Evolutionary conservation across 2,888 invertebrate species (phyloP).

Genomic region (Petrophora chlorosata): DNA sequence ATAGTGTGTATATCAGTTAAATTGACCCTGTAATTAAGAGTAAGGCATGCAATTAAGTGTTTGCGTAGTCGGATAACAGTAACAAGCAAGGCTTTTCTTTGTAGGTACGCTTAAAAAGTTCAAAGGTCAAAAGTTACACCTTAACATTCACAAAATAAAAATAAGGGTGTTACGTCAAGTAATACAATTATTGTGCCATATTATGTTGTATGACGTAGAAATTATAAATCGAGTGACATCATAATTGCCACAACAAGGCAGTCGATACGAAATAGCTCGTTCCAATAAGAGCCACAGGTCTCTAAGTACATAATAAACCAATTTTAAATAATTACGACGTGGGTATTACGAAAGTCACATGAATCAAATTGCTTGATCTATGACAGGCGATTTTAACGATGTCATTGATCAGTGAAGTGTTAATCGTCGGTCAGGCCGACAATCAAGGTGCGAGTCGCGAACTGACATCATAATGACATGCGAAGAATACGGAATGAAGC

Average conservation of each 20-base stretch:
- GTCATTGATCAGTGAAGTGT: constrained; percentile 30
- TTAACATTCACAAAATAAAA: constrained; percentile 38
- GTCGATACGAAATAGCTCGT: constrained; percentile 11
- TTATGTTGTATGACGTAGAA: constrained; percentile 37
- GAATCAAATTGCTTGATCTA: constrained; percentile 24
- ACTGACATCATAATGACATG: constrained; percentile 65
- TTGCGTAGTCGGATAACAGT: constrained; percentile 53
- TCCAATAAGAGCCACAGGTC: constrained; percentile 10
- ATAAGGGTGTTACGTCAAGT: constrained; percentile 42
- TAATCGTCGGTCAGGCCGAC: constrained; percentile 35
- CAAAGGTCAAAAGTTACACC: constrained; percentile 39
- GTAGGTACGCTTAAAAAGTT: constrained; percentile 32
- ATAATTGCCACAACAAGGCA: constrained; percentile 25
- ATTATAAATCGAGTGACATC: constrained; percentile 30
- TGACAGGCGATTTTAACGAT: constrained; percentile 23
- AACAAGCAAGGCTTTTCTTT: constrained; percentile 42
- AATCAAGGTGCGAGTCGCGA: constrained; percentile 53
- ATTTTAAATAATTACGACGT: constrained; percentile 16
- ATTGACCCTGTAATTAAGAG: constrained; percentile 5
- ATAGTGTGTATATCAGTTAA: neutral
- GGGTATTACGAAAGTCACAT: constrained; percentile 13
- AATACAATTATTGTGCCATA: constrained; percentile 28
- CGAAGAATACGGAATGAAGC: constrained; percentile 66
- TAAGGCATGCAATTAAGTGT: constrained; percentile 31
- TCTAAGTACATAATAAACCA: constrained; percentile 6